phyloP scores from a whole-genome alignment of 2,888 invertebrate genomes.

The Mythimna albipuncta region DNA sequence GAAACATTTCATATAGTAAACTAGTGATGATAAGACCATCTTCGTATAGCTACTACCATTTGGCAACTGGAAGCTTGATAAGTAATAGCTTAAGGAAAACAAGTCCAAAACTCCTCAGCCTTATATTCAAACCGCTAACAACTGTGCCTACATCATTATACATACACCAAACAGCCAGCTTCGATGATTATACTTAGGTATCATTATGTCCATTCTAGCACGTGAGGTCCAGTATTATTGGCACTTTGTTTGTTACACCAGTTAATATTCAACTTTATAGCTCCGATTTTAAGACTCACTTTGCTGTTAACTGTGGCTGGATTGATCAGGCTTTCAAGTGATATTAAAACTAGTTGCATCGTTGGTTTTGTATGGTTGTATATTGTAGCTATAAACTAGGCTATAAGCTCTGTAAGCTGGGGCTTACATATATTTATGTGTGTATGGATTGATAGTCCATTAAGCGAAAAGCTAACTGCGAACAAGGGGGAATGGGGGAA shows the following conservation, averaged over 20 bases:
- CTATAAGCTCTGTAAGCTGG: conserved; percentile 23
- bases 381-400: conserved; percentile 20
- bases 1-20: background rate
- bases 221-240: conserved; percentile 48
- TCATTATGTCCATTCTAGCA: conserved; percentile 44
- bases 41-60: too few relatives aligned
- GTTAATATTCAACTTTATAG: conserved; percentile 25
- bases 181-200: conserved; percentile 34
- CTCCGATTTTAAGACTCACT: conserved; percentile 6
- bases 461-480: background rate
- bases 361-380: conserved; percentile 46
- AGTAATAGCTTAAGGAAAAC: conserved; percentile 35
- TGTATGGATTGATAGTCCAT: conserved; percentile 16
- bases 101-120: conserved; percentile 20
- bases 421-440: conserved; percentile 20
- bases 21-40: background rate
- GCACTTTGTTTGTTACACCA: conserved; percentile 27
- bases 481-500: background rate
- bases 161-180: conserved; percentile 26
- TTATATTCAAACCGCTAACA: conserved; percentile 35
- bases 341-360: conserved; percentile 59
- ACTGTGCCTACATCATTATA: conserved; percentile 44
- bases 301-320: conserved; percentile 6
- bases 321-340: conserved; percentile 37
- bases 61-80: background rate